Percentiles rank a stretch among this genome's conserved stretches.
Evolutionary conservation across 53 echinoderm and acorn worm genomes (phyloP).

Genomic region (Stichopus horrens): DNA sequence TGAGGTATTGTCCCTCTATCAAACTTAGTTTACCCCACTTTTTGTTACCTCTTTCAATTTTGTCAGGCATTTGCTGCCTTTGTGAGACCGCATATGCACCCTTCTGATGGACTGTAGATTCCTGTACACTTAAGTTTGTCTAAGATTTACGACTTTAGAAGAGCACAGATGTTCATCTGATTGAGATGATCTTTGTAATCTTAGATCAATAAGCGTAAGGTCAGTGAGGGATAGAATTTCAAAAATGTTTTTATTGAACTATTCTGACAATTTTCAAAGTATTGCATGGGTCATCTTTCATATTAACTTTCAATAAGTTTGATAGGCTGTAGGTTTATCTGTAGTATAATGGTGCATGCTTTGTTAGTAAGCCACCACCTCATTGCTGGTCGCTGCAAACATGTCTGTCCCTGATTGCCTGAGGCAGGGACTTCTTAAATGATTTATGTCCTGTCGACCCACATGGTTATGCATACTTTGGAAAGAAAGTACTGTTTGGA

Average conservation of each 20-base stretch:
- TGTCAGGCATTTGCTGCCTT: not conserved
- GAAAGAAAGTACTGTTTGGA: no score
- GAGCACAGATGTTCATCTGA: conserved; percentile 6
- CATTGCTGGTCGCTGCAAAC: no score
- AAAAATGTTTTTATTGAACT: conserved; percentile 24
- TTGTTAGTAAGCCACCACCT: not conserved
- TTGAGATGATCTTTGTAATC: not conserved
- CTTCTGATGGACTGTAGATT: not conserved
- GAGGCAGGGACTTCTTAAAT: no score
- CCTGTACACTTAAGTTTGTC: not conserved
- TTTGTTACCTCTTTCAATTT: not conserved
- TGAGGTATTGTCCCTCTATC: no score
- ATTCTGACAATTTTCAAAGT: not conserved
- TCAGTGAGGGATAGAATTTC: conserved; percentile 3
- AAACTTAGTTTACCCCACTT: no score
- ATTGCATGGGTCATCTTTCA: not conserved
- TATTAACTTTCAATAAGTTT: conserved; percentile 15
- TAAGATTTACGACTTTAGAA: not conserved
- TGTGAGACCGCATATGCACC: not conserved
- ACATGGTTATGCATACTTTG: no score
- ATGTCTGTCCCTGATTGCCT: no score
- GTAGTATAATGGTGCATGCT: not conserved
- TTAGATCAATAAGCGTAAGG: not conserved
- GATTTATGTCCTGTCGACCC: no score
- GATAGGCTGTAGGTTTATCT: conserved; percentile 31